These are phyloP conservation scores for Falco biarmicus DNA, from an alignment of 2,797 vertebrate genomes.

Conservation along the genomic window DNA sequence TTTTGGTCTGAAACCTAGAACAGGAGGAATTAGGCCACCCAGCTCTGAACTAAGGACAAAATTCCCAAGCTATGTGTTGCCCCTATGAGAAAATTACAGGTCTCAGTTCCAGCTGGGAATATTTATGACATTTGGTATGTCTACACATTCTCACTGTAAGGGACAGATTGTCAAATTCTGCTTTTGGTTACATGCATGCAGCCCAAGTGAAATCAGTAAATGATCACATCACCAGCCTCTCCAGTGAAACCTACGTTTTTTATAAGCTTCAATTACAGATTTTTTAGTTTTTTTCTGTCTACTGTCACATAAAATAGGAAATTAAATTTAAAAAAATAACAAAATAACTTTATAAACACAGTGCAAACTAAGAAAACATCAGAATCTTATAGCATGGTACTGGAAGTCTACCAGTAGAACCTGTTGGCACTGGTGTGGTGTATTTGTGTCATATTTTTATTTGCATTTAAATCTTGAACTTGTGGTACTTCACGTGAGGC, in stretches of 20 bases:
- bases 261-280: conserved; percentile 53
- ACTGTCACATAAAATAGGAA: conserved; percentile 69
- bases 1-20: conserved; percentile 65
- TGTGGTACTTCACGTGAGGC: conserved; percentile 15
- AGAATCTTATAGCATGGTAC: not conserved
- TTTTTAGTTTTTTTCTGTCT: conserved; percentile 31
- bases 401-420: not conserved
- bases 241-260: conserved; percentile 62
- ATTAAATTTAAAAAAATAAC: conserved; percentile 69
- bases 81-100: conserved; percentile 50
- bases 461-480: conserved; percentile 31
- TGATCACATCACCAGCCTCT: conserved; percentile 22
- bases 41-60: conserved; percentile 61
- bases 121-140: conserved; percentile 69
- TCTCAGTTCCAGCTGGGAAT: conserved; percentile 68
- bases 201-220: conserved; percentile 44
- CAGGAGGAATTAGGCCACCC: conserved; percentile 68
- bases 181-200: conserved; percentile 43
- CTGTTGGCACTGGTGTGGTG: not conserved
- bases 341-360: conserved; percentile 52
- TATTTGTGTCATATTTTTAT: conserved; percentile 13
- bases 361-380: conserved; percentile 20
- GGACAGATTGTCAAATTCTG: conserved; percentile 59
- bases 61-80: conserved; percentile 51
- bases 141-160: conserved; percentile 65